Evolutionary conservation across 2,888 invertebrate genomes (phyloP), one percentile per base, ranked within the genome.

Genomic region (Apocheima hispidaria): DNA sequence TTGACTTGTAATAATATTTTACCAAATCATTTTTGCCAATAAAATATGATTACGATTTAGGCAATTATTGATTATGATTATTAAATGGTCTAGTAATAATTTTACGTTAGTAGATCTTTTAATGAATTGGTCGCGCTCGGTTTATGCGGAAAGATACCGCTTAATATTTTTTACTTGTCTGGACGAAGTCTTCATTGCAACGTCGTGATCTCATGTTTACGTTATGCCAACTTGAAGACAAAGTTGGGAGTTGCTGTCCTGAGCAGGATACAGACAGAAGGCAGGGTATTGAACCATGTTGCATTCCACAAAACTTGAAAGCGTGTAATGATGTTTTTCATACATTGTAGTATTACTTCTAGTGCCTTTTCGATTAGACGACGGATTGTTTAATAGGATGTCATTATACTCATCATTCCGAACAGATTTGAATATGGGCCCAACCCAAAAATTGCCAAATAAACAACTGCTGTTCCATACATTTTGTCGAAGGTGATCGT

Each of bases 241-340:
- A 51, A 58, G 35, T 58, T 58, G 30, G 36, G 43, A 51, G 44
- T 50, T 57, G 57, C 44, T 58, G 50, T 51, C 57, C 10, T 18
- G 36, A 35, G 21, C 51, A 58, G 51, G 20, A 58, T 36, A 28
- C 26, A 21, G 21, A 18, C 9, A 33, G n/a, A 7, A 7, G 23
- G n/a, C n/a, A 7, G 23, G 28, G 16, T 40, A 38, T 56, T 48
- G 28, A 28, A 44, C 53, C 7, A n/a, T 28, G 26, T 35, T 36
- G n/a, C 36, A 46, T n/a, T 5, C 5, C 1, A n/a, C 0, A 10
- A 2, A 21, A 21, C 18, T 41, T 41, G 41, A n/a, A 23, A 41
- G n/a, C 21, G 12, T 23, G 6, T 21, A 5, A 20, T 0, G 4
- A 41, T 21, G 5, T 21, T 41, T 21, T 41, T 7, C 12, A 3